Conservation (phyloP, 2,113 vertebrate genomes). For the Prochilodus magdalenae region DNA sequence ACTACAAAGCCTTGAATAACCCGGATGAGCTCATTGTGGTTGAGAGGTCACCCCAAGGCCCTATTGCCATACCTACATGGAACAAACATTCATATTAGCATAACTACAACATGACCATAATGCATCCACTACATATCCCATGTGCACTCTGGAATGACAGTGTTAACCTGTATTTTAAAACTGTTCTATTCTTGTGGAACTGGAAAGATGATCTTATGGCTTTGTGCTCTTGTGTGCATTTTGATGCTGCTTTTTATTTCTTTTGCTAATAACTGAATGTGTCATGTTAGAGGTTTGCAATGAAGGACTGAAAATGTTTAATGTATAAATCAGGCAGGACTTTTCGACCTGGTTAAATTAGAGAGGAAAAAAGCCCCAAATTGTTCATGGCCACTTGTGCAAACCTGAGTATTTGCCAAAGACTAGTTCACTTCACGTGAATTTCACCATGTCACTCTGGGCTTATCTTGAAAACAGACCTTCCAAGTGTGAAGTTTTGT, state of each 20-base stretch:
- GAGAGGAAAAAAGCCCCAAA: not conserved
- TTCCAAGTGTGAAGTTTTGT: not conserved
- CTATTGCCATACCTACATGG: conserved; percentile 91
- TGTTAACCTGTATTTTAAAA: conserved; percentile 16
- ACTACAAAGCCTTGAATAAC: conserved; percentile 89
- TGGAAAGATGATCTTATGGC: not conserved
- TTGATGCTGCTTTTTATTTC: conserved; percentile 14
- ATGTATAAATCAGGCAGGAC: no score
- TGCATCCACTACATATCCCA: not conserved
- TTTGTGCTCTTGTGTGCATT: not conserved
- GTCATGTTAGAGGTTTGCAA: not conserved
- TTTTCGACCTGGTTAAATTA: not conserved
- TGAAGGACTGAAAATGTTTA: not conserved
- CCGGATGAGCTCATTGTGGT: conserved; percentile 93
- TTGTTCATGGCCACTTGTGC: not conserved
- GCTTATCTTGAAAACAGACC: not conserved
- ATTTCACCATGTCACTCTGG: not conserved
- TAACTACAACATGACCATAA: not conserved
- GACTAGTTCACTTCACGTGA: not conserved
- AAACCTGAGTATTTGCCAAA: not conserved
- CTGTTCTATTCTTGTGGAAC: not conserved
- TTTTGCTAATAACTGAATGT: not conserved
- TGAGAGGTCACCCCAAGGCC: conserved; percentile 88
- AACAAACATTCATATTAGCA: conserved; percentile 85
- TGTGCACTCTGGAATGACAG: not conserved